phyloP scores from a whole-genome alignment of 2,113 vertebrate genomes.

The Cavia aperea region DNA sequence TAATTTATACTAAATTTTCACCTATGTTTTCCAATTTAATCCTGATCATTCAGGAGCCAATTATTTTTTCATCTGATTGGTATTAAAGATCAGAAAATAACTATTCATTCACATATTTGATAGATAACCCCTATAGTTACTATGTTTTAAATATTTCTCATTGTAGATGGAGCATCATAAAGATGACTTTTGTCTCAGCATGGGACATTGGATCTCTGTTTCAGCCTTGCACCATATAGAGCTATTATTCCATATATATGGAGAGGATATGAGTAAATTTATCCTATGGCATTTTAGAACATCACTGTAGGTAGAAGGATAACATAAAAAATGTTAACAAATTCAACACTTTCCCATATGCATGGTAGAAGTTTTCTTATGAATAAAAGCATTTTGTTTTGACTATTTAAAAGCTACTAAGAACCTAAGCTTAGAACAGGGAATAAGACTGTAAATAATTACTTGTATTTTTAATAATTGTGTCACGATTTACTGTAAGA shows the following conservation, averaged over 20 bases:
- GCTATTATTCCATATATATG: not conserved
- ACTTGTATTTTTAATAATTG: not conserved
- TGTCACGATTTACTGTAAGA: slow-evolving; percentile 36
- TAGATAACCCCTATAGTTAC: not conserved
- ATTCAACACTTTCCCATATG: not conserved
- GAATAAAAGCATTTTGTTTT: not conserved
- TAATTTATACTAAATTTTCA: not conserved
- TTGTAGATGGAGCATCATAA: not conserved
- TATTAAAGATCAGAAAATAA: not conserved
- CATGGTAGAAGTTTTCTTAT: not conserved
- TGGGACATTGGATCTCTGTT: not conserved
- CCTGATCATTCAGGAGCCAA: not conserved
- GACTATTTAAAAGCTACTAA: slow-evolving; percentile 12
- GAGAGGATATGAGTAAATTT: not conserved
- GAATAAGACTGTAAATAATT: slow-evolving; percentile 49
- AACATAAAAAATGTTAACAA: not conserved
- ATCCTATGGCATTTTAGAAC: not conserved
- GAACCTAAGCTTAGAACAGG: slow-evolving; percentile 30
- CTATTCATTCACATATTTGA: not conserved
- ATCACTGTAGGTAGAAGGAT: not conserved
- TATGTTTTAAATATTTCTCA: slow-evolving; percentile 17
- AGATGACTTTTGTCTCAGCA: not conserved
- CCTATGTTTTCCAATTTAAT: not conserved
- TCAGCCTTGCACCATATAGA: not conserved
- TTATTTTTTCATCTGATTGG: not conserved